Conservation (phyloP, 2,113 vertebrate genomes). For the Stigmatopora nigra region DNA sequence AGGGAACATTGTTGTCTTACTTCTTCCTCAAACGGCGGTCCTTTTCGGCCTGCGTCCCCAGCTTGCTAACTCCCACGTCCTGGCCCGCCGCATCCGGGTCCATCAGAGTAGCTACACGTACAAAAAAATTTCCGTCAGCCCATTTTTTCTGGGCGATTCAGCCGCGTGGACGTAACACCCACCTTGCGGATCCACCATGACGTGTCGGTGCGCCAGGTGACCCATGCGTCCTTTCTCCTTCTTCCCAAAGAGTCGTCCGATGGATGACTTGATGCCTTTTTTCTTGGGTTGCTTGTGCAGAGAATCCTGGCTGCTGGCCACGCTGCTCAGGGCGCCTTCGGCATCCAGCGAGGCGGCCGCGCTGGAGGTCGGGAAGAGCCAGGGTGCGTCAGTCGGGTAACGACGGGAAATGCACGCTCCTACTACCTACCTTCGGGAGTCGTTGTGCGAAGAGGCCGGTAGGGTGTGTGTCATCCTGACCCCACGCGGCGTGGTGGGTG, state of each 20-base stretch:
- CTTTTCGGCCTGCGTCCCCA: slow-evolving; percentile 97
- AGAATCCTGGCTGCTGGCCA: slow-evolving; percentile 95
- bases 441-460: slow-evolving; percentile 93
- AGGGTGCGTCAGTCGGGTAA: too few relatives aligned
- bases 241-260: slow-evolving; percentile 95
- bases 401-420: not conserved
- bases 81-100: slow-evolving; percentile 85
- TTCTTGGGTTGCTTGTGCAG: slow-evolving; percentile 97
- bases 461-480: slow-evolving; percentile 95
- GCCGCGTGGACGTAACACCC: too few relatives aligned
- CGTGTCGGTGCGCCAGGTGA: slow-evolving; percentile 84
- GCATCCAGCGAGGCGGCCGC: slow-evolving; percentile 83
- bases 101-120: slow-evolving; percentile 75
- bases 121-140: not conserved
- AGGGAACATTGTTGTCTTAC: too few relatives aligned
- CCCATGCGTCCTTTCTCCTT: slow-evolving; percentile 92
- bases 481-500: slow-evolving; percentile 87
- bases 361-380: slow-evolving; percentile 50
- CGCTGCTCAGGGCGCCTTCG: slow-evolving; percentile 86
- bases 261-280: slow-evolving; percentile 98
- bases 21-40: slow-evolving; percentile 96
- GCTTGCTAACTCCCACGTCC: slow-evolving; percentile 87
- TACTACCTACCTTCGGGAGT: slow-evolving; percentile 79
- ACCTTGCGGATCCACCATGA: slow-evolving; percentile 69
- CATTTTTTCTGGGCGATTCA: too few relatives aligned